Conservation (phyloP, 2,888 invertebrate genomes). For the Conops quadrifasciatus region DNA sequence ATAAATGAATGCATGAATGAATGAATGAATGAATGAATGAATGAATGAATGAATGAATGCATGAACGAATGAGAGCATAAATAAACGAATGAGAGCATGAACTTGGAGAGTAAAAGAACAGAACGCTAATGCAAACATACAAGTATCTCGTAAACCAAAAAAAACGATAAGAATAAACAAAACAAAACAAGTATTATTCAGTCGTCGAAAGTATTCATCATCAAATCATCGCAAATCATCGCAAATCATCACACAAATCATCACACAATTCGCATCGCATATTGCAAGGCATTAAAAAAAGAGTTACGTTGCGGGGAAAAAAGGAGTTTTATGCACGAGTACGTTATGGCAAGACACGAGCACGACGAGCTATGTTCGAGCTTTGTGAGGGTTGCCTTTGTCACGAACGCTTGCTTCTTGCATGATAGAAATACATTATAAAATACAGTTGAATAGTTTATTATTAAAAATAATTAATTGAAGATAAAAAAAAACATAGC, state of each 20-base stretch:
- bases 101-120: no score
- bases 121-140: no score
- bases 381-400: neutral
- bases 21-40: no score
- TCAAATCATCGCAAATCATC: no score
- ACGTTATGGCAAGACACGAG: no score
- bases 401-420: no score
- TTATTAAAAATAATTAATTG: neutral
- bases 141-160: neutral
- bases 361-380: neutral
- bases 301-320: neutral
- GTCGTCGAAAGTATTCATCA: neutral
- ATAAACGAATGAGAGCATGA: no score
- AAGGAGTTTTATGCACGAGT: neutral
- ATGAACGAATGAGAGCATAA: no score
- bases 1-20: neutral
- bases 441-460: neutral
- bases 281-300: neutral
- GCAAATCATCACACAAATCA: conserved; percentile 3
- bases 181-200: neutral
- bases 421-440: no score
- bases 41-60: no score
- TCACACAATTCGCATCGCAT: neutral
- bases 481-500: neutral
- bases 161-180: conserved; percentile 6